Base-by-base conservation (phyloP, 2,797 vertebrate genomes). In the Hemibagrus guttatus region DNA sequence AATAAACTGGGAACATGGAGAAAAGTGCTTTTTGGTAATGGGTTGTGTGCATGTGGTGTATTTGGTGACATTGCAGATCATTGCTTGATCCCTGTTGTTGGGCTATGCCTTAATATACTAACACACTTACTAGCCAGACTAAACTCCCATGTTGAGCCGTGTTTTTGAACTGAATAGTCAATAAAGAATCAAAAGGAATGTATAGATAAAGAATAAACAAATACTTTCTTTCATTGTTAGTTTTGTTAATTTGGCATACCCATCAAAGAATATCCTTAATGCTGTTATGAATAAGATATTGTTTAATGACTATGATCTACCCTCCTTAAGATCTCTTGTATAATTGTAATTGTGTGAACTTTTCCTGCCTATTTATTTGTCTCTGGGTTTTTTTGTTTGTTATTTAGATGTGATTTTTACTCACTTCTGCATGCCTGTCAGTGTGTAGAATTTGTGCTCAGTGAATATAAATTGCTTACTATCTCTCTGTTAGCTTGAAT, bases 11-110 rank as follows among this genome's bases (percentile, higher is more conserved):
- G 66, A 72, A 84, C 59, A 13, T 80, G 64, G n/a, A 52, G 75
- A 72, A 64, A 74, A 81, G 83, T 81, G 86, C 42, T 81, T 72
- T 79, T 79, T 69, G 35, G 46, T 87, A 87, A 87, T 69, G 17
- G 76, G 28, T 78, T 26, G 76, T 81, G 56, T 84, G 35, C 66
- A 61, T 78, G 82, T 23, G 31, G 64, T 35, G 59, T 61, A 84
- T 71, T 21, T 78, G 23, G 83, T 72, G 83, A 87, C 78, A 84
- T 63, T 85, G 82, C 69, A 80, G 83, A 80, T 72, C 84, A 84
- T 87, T 81, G 78, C 75, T 81, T 84, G 74, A 87, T 84, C 78
- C 84, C 78, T 58, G 61, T 69, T 75, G 80, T 82, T 81, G 79
- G 56, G 28, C 79, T 64, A 64, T 59, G 39, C 52, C 81, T 74